Evolutionary conservation across 92 coral and sea anemone genomes (phyloP).

Genomic region (Umimayanthus chanpuru): DNA sequence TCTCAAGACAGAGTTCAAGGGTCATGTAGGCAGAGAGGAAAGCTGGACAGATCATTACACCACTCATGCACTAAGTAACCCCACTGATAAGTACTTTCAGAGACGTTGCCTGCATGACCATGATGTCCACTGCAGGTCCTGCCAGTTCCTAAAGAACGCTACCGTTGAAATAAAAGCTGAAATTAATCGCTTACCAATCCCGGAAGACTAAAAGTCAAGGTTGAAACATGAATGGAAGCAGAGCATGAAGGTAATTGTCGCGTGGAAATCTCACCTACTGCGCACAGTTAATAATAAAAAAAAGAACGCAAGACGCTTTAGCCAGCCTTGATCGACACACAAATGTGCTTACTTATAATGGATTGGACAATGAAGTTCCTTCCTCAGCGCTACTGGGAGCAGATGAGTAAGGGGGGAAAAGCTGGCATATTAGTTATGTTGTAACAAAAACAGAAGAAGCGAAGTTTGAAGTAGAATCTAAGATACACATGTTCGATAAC

Average conservation of each 20-base stretch:
- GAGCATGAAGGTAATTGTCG: conserved; percentile 42
- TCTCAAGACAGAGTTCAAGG: too few relatives aligned
- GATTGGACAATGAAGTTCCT: conserved; percentile 62
- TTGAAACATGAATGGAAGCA: conserved; percentile 55
- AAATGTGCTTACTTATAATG: conserved; percentile 48
- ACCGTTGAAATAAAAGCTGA: conserved; percentile 48
- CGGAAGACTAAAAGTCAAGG: conserved; percentile 45
- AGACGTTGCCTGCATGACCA: conserved; percentile 47
- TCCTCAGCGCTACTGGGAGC: conserved; percentile 53
- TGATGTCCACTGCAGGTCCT: conserved; percentile 54
- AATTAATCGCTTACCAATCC: conserved; percentile 27
- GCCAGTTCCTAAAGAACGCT: conserved; percentile 51
- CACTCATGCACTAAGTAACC: conserved; percentile 59
- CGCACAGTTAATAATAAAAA: conserved; percentile 50
- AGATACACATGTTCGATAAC: conserved; percentile 41
- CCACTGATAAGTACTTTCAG: conserved; percentile 42
- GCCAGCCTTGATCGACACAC: conserved; percentile 38
- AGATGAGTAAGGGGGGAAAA: conserved; percentile 50
- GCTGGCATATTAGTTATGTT: too few relatives aligned
- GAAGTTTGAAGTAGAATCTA: conserved; percentile 52
- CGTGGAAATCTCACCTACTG: conserved; percentile 58
- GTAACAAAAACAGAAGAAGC: conserved; percentile 51
- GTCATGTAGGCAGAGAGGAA: conserved; percentile 63
- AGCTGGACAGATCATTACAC: conserved; percentile 65
- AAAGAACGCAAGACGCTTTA: conserved; percentile 58